Conservation (phyloP, 2,113 vertebrate genomes). For the Eptesicus fuscus region DNA sequence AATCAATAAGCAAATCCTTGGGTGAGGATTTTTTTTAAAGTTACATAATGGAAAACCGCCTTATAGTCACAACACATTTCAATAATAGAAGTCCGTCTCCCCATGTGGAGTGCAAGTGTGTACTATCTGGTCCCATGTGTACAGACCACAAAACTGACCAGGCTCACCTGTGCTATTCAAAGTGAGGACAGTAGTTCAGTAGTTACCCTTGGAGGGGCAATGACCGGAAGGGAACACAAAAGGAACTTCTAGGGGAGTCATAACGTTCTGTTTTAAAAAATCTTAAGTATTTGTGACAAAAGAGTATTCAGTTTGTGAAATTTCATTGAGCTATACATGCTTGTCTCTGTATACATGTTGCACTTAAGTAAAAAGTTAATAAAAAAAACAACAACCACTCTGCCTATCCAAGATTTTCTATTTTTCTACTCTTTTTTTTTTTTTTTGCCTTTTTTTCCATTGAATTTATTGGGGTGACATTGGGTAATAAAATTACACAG, state of each 20-base stretch:
- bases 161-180: not conserved
- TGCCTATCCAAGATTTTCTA: not conserved
- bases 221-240: not conserved
- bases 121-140: fast-evolving
- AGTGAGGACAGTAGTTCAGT: not conserved
- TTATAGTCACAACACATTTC: not conserved
- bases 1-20: not conserved
- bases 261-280: not conserved
- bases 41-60: not conserved
- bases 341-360: not conserved
- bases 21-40: not conserved
- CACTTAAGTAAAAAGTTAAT: not conserved
- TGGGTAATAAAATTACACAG: not conserved
- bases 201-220: not conserved
- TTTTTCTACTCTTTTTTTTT: not conserved
- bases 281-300: not conserved
- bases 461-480: not conserved
- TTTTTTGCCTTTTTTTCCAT: not conserved
- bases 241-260: not conserved
- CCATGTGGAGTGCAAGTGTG: not conserved
- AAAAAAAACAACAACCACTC: not conserved
- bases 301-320: not conserved
- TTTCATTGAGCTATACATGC: not conserved
- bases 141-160: fast-evolving
- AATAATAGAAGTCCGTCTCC: not conserved